Base-by-base conservation (phyloP, 1,140 invertebrate genomes). In the Hylaeus volcanicus region DNA sequence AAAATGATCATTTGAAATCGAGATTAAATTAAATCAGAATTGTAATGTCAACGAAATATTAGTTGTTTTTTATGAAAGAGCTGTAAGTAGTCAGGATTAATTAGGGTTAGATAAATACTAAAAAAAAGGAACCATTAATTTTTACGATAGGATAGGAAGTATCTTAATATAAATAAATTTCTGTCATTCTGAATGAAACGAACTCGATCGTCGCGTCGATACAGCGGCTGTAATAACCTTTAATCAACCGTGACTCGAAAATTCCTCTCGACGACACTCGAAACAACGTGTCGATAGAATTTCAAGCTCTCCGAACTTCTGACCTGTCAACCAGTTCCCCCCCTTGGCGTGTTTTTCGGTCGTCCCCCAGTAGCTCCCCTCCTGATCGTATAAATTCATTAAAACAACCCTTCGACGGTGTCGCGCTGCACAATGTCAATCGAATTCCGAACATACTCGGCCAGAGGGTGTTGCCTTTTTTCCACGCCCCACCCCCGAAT, bases 301-400 rank as follows among this genome's bases (percentile, higher is more conserved):
- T 80, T 75, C 79, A 69, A 80, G 73, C 65, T 68, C 64, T 69
- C 48, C 43, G 79, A 74, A 63, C 73, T 14, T 61, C 5, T 26
- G 72, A 66, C 45, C 64, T 80, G 79, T 75, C 79, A 63, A 69
- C 79, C 64, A 12, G 69, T 55, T 12, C 58, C 63, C 37, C 15
- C 43, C 5, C 43, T 45, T 51, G 2, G 51, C 51, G 8, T 8
- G 37, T 75, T 63, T 80, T 75, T 80, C 53, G 79, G n/a, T 14
- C 2, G 55, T 51, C 43, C 26, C 63, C 26, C 53, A 61, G 64
- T 53, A 70, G 15, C 51, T 51, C 66, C 73, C 75, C 69, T 71
- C 58, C 65, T 26, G 79, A 61, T 66, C 78, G 85, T 88, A 90
- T 89, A 89, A 90, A 91, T 92, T 91, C 89, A 91, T 91, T 92